Conservation (phyloP, 1,140 invertebrate species). For the Pissodes strobi region DNA sequence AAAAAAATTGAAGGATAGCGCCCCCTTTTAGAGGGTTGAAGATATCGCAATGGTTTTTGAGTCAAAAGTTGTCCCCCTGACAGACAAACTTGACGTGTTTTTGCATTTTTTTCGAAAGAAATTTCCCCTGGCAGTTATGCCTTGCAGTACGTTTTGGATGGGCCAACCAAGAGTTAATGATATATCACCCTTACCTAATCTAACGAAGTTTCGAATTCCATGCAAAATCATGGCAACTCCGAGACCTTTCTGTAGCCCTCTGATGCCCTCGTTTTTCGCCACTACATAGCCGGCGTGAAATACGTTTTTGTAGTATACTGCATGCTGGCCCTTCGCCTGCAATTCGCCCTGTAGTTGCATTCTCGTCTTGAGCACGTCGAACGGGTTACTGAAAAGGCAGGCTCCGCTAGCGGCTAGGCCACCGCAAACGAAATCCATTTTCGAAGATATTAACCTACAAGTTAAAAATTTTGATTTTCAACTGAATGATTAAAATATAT, state of each 20-base stretch:
- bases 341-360: constrained; percentile 90
- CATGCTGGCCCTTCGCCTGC: constrained; percentile 65
- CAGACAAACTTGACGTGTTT: too few relatives aligned
- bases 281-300: constrained; percentile 59
- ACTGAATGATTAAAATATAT: too few relatives aligned
- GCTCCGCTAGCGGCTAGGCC: constrained; percentile 50
- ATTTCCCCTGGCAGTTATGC: too few relatives aligned
- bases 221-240: constrained; percentile 67
- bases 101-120: too few relatives aligned
- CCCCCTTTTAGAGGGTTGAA: too few relatives aligned
- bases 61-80: too few relatives aligned
- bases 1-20: too few relatives aligned
- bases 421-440: constrained; percentile 52
- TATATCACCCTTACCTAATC: constrained; percentile 34
- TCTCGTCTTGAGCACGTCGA: constrained; percentile 87
- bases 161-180: not conserved
- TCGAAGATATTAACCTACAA: too few relatives aligned
- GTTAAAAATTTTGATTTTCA: too few relatives aligned
- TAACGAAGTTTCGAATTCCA: constrained; percentile 43
- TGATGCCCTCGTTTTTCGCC: constrained; percentile 61
- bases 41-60: too few relatives aligned
- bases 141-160: too few relatives aligned
- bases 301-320: constrained; percentile 55
- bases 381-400: constrained; percentile 64
- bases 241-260: constrained; percentile 86